Base-by-base conservation (phyloP, 2,888 invertebrate species). In the Auanema freiburgensis region DNA sequence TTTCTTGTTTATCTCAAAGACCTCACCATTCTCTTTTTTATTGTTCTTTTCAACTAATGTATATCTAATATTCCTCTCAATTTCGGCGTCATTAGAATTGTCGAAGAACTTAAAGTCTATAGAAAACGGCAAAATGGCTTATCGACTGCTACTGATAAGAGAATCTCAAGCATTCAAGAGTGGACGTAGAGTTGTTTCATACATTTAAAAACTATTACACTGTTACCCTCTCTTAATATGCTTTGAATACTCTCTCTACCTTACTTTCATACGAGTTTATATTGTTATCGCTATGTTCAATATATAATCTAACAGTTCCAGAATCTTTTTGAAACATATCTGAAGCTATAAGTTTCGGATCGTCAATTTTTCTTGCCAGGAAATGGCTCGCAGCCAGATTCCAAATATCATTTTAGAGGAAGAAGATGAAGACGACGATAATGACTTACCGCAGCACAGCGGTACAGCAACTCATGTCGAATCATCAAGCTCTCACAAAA, bases 351-450 rank as follows among this genome's bases (percentile, higher is more conserved):
- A 16, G 6, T n/a, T 41, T 21, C 23, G 14, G 18, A n/a, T 51
- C 33, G 33, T n/a, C n/a, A 33, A 51, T 16, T 50, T n/a, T 50
- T 50, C 10, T 50, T 2, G 16, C n/a, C 42, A 43, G 23, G 42
- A 8, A 59, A 59, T 59, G 59, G 53, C 40, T 5, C 21, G 33
- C 8, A 33, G 49, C 21, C 41, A 23, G 11, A n/a, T 59, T 18
- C 59, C 59, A 1, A 51, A 51, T 11, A 59, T 59, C n/a, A 59
- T 59, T 23, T 41, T 59, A 33, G 59, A 59, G 51, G 59, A 59
- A 40, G 59, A 59, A 24, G 33, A 33, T 33, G 59, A 59, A 52
- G 59, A 59, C 18, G 51, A 59, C n/a, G 59, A 59, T 33, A 33
- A 33, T 33, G 33, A 33, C 33, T 33, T 33, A 33, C 33, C 33